These are phyloP conservation scores for Amblyteles armatorius DNA, from an alignment of 2,888 invertebrate genomes.

Conservation along the genomic window DNA sequence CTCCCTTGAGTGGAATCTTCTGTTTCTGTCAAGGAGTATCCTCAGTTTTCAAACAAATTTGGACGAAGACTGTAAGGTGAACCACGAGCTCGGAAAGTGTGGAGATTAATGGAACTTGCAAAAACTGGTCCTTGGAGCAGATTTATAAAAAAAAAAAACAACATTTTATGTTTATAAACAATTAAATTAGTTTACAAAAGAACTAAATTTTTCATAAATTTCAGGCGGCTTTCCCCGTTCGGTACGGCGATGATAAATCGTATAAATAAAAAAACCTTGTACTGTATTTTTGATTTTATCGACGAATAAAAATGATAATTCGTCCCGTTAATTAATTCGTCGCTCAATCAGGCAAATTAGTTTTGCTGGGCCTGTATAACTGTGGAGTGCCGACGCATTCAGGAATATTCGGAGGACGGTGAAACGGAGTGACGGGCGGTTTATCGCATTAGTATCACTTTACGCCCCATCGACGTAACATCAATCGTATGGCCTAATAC, in stretches of 20 bases:
- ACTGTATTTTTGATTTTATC: not conserved
- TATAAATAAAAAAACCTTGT: not conserved
- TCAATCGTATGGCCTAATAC: slow-evolving; percentile 7
- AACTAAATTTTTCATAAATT: too few species aligned
- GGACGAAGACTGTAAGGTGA: not conserved
- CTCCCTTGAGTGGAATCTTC: not conserved
- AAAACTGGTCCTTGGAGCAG: too few species aligned
- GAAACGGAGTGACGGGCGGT: not conserved
- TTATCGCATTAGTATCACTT: slow-evolving; percentile 21
- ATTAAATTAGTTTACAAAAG: too few species aligned
- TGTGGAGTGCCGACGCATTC: not conserved
- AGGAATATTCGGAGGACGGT: not conserved
- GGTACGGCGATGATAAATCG: not conserved
- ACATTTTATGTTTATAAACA: too few species aligned
- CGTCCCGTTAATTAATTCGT: not conserved
- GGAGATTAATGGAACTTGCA: too few species aligned
- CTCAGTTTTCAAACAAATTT: not conserved
- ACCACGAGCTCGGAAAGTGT: too few species aligned
- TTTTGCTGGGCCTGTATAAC: not conserved
- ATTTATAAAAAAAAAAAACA: too few species aligned
- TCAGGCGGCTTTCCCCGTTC: too few species aligned
- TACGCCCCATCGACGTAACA: not conserved
- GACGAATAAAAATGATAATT: not conserved
- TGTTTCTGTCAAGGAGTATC: not conserved
- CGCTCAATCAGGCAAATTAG: slow-evolving; percentile 8